Evolutionary conservation across 2,797 vertebrate species (phyloP).

Genomic region (Bradypodion pumilum): DNA sequence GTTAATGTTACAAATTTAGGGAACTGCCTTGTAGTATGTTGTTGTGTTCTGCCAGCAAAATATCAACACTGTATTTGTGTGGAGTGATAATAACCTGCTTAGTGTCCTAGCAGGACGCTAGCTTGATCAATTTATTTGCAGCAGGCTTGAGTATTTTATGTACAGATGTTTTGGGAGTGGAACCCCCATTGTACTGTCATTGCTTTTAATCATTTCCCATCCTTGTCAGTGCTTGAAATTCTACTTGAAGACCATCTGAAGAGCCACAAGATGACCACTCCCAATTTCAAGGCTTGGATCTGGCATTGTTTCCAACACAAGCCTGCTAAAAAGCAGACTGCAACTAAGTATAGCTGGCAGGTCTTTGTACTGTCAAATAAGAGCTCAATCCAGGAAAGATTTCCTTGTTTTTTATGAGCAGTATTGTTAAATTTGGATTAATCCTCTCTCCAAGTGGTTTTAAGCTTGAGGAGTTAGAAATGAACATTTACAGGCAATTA

Average conservation of each 20-base stretch:
- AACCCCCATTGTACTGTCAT: too few species aligned
- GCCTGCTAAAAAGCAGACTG: constrained; percentile 53
- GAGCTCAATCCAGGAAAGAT: constrained; percentile 45
- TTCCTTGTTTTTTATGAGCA: constrained; percentile 60
- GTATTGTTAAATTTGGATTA: constrained; percentile 65
- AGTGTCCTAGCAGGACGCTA: constrained; percentile 63
- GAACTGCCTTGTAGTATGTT: too few species aligned
- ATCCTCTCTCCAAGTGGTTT: constrained; percentile 65
- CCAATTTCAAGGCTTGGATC: constrained; percentile 29
- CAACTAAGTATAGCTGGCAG: constrained; percentile 61
- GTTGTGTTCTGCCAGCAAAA: too few species aligned
- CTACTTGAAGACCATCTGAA: not conserved
- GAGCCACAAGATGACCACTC: not conserved
- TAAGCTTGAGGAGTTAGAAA: constrained; percentile 50
- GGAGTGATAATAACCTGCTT: too few species aligned
- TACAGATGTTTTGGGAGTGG: not conserved
- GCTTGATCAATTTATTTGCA: constrained; percentile 55
- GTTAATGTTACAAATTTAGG: too few species aligned
- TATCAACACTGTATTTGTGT: too few species aligned
- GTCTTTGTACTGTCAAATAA: constrained; percentile 62
- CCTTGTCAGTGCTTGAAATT: not conserved
- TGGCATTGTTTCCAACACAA: constrained; percentile 54
- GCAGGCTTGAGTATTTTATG: not conserved
- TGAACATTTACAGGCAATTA: constrained; percentile 67
- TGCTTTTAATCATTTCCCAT: not conserved